Evolutionary conservation across 2,113 vertebrate genomes (phyloP).

Genomic region (Tragelaphus buxtoni): DNA sequence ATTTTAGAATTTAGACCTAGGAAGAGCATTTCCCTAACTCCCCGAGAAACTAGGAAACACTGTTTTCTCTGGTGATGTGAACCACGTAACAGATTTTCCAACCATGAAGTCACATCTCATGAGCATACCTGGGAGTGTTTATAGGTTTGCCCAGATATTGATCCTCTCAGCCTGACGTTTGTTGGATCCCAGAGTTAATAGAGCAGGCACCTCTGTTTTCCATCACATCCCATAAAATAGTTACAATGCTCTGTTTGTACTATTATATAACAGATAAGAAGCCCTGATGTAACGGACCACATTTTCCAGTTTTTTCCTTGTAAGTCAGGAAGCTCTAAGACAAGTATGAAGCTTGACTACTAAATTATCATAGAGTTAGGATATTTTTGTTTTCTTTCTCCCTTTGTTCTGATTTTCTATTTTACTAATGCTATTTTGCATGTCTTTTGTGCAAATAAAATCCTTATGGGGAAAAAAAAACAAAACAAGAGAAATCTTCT

Average conservation of each 20-base stretch:
- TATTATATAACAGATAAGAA: neutral
- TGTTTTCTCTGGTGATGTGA: neutral
- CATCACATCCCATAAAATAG: neutral
- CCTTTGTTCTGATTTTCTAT: neutral
- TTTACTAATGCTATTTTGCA: neutral
- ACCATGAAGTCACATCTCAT: neutral
- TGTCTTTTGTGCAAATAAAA: neutral
- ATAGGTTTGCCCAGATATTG: neutral
- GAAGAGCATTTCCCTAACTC: neutral
- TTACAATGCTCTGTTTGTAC: neutral
- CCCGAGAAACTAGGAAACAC: neutral
- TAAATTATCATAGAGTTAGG: neutral
- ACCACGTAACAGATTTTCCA: neutral
- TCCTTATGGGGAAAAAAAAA: neutral
- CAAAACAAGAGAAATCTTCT: neutral
- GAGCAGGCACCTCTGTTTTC: neutral
- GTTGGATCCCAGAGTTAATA: neutral
- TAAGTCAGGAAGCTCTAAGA: neutral
- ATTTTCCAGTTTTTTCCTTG: neutral
- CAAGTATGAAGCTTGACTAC: neutral
- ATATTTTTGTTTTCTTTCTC: neutral
- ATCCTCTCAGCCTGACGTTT: neutral
- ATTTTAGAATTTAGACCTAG: neutral
- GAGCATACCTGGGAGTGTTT: neutral
- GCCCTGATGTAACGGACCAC: neutral